phyloP scores from a whole-genome alignment of 2,113 vertebrate species.

The Lagopus leucura region DNA sequence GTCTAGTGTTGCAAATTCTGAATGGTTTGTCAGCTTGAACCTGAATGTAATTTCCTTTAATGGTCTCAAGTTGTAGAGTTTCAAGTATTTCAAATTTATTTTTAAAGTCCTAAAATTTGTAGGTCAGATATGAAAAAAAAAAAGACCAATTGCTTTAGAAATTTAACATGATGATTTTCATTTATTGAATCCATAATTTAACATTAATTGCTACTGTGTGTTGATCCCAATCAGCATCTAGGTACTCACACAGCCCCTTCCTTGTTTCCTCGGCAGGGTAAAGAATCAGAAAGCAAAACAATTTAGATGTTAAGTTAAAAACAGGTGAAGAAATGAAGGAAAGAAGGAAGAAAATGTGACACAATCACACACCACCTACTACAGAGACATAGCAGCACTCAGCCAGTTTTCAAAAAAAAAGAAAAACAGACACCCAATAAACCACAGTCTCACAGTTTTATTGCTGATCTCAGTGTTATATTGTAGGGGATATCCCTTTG shows the following conservation, averaged over 20 bases:
- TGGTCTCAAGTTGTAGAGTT: neutral
- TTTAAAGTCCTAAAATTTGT: neutral
- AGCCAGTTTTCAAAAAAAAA: neutral
- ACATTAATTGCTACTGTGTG: neutral
- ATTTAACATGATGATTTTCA: constrained; percentile 41
- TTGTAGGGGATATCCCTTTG: too few species aligned
- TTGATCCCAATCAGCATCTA: neutral
- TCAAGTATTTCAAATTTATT: neutral
- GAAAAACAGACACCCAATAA: neutral
- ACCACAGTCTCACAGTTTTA: neutral
- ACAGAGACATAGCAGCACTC: neutral
- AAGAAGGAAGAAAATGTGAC: neutral
- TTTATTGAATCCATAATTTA: constrained; percentile 41
- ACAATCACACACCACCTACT: neutral
- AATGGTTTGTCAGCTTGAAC: neutral
- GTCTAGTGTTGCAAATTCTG: neutral
- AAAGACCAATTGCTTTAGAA: neutral
- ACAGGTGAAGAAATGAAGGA: neutral
- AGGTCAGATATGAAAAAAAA: neutral
- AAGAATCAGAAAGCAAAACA: neutral
- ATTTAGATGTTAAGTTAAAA: neutral
- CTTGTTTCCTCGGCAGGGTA: accelerated
- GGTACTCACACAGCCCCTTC: neutral
- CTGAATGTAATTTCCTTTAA: neutral
- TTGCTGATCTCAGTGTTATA: neutral